Conservation (phyloP, 2,113 vertebrate genomes). For the Chlorodrepanis virens region DNA sequence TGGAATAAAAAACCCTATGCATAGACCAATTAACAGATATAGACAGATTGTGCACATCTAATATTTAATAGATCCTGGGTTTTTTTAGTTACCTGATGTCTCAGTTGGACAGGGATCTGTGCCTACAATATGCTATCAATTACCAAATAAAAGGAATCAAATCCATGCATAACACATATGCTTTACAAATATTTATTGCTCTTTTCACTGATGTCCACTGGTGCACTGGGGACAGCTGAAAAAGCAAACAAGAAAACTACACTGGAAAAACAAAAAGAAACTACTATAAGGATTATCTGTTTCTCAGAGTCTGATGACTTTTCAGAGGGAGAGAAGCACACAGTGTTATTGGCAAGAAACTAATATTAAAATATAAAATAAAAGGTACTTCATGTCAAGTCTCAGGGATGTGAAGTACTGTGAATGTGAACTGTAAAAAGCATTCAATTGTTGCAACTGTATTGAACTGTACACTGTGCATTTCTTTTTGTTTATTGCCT, state of each 20-base stretch:
- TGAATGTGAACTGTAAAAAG: constrained; percentile 29
- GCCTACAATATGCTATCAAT: background rate
- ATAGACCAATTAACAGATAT: background rate
- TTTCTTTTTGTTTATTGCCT: constrained; percentile 57
- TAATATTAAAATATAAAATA: constrained; percentile 34
- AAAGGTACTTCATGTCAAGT: background rate
- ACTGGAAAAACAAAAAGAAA: background rate
- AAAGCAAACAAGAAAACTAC: background rate
- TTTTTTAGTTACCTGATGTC: background rate
- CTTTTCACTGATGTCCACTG: background rate
- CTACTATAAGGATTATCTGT: background rate
- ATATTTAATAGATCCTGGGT: background rate
- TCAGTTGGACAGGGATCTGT: background rate
- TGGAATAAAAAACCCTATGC: rapidly evolving
- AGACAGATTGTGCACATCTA: background rate
- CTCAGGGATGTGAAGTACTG: background rate
- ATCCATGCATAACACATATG: background rate
- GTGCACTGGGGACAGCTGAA: background rate
- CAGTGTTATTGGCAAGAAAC: background rate
- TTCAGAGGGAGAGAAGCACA: background rate
- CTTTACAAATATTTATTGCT: background rate
- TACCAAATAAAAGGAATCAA: background rate
- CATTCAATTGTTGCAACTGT: constrained; percentile 25
- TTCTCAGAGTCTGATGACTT: background rate
- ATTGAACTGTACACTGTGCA: constrained; percentile 4